Base-by-base conservation (phyloP, 2,113 vertebrate genomes). In the Ammodytes dubius region DNA sequence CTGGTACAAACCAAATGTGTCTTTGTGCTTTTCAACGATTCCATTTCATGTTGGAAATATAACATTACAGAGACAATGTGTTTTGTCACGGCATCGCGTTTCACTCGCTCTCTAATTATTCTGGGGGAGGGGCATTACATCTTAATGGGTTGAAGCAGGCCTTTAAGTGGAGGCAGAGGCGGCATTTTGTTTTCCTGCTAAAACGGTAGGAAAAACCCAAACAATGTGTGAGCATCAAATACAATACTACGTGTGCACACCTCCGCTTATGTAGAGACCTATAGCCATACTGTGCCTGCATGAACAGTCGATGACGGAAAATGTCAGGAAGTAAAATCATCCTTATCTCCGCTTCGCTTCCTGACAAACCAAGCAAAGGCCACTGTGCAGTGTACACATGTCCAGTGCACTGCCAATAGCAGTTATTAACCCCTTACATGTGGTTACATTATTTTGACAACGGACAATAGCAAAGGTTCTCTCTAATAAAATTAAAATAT, bases 301-400 rank as follows among this genome's bases (percentile, higher is more conserved):
- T 45, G 58, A 15, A 57, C 13, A 17, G 40, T 72, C 27, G 65
- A 11, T 54, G 57, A 27, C 27, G 27, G 27, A 53, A 66, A 9
- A 14, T 54, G 40, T n/a, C 70, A 71, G 75, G 79, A 87, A 80
- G 57, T 37, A 59, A 79, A 78, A 66, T 46, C 47, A 27, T 46
- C 11, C 69, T 82, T 69, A 80, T 86, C 64, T 71, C 14, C 12
- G n/a, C n/a, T n/a, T 43, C 11, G 0, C 67, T 66, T 88, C 76
- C 77, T 81, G 69, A 50, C 73, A 15, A 27, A 60, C 49, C 58
- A 45, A 19, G 47, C 53, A 71, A 85, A 82, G 74, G 61, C 71
- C 74, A 65, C 0, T 49, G 37, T 66, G 57, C 5, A 50, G 13
- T 40, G 17, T 4, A 42, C 27, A 19, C 43, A 39, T 45, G 7